Conservation (phyloP, 2,888 invertebrate genomes). For the Lucinisca nassula region DNA sequence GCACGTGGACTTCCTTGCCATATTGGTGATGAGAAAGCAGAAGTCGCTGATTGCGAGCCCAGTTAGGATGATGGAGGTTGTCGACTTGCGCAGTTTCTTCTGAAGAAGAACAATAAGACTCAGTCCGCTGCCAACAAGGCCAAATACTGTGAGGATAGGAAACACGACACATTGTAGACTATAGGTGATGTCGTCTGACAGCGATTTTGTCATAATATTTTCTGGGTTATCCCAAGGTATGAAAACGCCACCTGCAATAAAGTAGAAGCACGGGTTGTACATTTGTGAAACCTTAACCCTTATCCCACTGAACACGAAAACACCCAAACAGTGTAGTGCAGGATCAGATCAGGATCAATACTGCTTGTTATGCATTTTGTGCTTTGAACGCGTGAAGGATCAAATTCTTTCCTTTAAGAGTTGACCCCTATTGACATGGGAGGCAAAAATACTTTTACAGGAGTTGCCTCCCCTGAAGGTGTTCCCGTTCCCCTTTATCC, state of each 20-base stretch:
- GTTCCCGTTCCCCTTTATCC: too few species aligned
- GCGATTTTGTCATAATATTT: constrained; percentile 62
- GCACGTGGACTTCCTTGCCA: constrained; percentile 63
- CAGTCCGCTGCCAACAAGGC: constrained; percentile 58
- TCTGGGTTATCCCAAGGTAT: constrained; percentile 69
- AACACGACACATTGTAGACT: constrained; percentile 66
- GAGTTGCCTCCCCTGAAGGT: too few species aligned
- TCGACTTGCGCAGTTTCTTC: constrained; percentile 56
- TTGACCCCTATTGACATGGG: too few species aligned
- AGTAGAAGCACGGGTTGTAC: too few species aligned
- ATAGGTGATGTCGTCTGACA: constrained; percentile 55
- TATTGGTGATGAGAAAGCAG: constrained; percentile 66
- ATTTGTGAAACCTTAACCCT: too few species aligned
- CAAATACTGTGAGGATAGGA: constrained; percentile 66
- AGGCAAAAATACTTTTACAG: too few species aligned
- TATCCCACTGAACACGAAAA: too few species aligned
- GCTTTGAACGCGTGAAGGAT: too few species aligned
- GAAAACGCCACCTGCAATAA: neutral
- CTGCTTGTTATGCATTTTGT: too few species aligned
- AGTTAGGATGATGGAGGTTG: constrained; percentile 62
- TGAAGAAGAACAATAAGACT: constrained; percentile 64
- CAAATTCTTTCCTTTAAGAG: too few species aligned
- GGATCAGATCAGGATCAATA: too few species aligned
- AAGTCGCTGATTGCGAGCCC: constrained; percentile 65
- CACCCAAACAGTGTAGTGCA: too few species aligned